phyloP scores from a whole-genome alignment of 2,113 vertebrate species.

The Chitala chitala region DNA sequence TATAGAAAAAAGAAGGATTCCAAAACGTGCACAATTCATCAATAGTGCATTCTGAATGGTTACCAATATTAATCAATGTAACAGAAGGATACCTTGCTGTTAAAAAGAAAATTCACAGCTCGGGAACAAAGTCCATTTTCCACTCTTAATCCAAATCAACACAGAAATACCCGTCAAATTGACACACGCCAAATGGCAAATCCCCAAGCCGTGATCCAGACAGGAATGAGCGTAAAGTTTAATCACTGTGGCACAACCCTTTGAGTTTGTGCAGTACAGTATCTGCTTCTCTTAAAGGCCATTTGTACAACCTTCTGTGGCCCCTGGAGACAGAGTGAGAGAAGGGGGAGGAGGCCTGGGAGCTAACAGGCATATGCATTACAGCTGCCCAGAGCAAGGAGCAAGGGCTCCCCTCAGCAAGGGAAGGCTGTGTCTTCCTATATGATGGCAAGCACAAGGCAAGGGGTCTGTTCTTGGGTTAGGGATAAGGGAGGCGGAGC shows the following conservation, averaged over 20 bases:
- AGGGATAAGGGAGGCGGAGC: background rate
- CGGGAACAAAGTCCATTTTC: conserved; percentile 20
- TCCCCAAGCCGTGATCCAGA: background rate
- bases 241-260: too few relatives aligned
- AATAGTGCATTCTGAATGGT: background rate
- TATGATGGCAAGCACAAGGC: background rate
- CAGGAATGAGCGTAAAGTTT: background rate
- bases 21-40: background rate
- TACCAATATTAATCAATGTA: too few relatives aligned
- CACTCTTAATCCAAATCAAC: background rate
- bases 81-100: too few relatives aligned
- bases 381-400: too few relatives aligned
- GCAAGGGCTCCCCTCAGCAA: too few relatives aligned
- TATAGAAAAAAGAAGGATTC: background rate
- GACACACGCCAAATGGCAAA: background rate
- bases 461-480: background rate
- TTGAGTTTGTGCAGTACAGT: too few relatives aligned
- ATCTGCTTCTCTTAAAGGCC: background rate
- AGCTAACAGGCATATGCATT: too few relatives aligned
- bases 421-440: background rate
- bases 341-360: too few relatives aligned
- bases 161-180: background rate
- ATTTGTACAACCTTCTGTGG: background rate
- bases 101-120: background rate
- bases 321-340: too few relatives aligned